These are phyloP conservation scores for Eutolmus rufibarbis DNA, from an alignment of 2,888 invertebrate genomes.

Conservation along the genomic window DNA sequence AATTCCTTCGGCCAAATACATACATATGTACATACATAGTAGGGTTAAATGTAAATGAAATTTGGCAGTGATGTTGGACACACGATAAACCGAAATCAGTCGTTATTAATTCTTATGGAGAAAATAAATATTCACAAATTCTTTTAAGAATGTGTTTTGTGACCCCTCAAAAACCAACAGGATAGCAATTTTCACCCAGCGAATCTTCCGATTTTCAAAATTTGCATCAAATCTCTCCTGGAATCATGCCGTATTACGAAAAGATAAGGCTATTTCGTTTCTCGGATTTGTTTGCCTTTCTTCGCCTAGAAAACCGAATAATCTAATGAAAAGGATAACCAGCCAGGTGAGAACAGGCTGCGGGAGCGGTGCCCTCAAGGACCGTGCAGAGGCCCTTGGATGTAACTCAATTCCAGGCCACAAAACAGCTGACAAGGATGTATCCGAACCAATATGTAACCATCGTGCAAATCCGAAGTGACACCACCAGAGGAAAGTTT, in stretches of 20 bases:
- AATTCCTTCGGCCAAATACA: too few species aligned
- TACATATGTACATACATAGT: too few species aligned
- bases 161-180: not conserved
- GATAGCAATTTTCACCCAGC: not conserved
- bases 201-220: not conserved
- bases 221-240: constrained; percentile 8
- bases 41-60: too few species aligned
- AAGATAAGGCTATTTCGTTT: constrained; percentile 7
- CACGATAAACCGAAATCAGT: too few species aligned
- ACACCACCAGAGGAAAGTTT: constrained; percentile 11
- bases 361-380: not conserved
- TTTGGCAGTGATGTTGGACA: too few species aligned
- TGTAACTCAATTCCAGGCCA: constrained; percentile 14
- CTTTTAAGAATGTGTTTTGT: too few species aligned
- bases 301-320: constrained; percentile 10
- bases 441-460: constrained; percentile 20
- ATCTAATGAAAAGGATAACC: constrained; percentile 17
- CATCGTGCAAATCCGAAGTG: not conserved
- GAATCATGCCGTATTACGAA: not conserved
- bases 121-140: too few species aligned
- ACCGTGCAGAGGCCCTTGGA: not conserved
- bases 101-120: too few species aligned
- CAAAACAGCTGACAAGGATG: constrained; percentile 15
- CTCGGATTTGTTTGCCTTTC: constrained; percentile 19
- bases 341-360: not conserved